A percentile compares a stretch with the other conserved stretches of the same genome.
Evolutionary conservation across 2,113 vertebrate species (phyloP).

Genomic region (Rhipidura dahli): DNA sequence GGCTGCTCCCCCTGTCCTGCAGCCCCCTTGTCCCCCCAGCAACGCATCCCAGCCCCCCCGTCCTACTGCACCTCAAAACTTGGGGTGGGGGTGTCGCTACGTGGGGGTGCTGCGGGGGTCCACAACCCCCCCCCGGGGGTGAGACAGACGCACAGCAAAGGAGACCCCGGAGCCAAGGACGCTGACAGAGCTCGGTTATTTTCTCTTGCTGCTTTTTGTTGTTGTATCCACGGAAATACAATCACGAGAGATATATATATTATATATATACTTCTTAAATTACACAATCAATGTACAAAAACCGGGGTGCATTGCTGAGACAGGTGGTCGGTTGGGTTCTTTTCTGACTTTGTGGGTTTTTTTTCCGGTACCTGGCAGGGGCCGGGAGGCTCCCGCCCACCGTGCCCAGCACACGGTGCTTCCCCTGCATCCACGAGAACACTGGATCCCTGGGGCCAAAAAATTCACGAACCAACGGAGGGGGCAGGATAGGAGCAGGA

Average conservation of each 20-base stretch:
- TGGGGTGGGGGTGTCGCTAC: background rate
- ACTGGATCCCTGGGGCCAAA: constrained; percentile 42
- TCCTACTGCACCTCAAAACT: background rate
- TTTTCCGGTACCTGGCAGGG: background rate
- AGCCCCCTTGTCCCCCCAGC: background rate
- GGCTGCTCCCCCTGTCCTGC: background rate
- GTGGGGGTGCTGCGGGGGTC: background rate
- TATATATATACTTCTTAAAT: constrained; percentile 87
- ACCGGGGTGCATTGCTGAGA: constrained; percentile 85
- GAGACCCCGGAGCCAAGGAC: constrained; percentile 46
- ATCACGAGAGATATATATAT: constrained; percentile 82
- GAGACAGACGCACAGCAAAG: background rate
- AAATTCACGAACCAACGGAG: background rate
- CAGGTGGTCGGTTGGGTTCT: constrained; percentile 67
- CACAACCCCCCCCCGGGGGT: background rate
- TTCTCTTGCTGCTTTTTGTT: constrained; percentile 69
- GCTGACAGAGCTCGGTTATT: constrained; percentile 71
- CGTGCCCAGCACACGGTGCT: background rate
- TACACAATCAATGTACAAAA: constrained; percentile 95
- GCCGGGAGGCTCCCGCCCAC: background rate
- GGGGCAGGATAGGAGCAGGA: background rate
- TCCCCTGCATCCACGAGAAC: constrained; percentile 26
- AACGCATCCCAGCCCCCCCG: background rate
- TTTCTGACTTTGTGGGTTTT: constrained; percentile 14
- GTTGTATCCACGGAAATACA: constrained; percentile 86